Evolutionary conservation across 2,888 invertebrate species (phyloP), one percentile per base, ranked within the genome.

Genomic region (Dryomyza anilis): DNA sequence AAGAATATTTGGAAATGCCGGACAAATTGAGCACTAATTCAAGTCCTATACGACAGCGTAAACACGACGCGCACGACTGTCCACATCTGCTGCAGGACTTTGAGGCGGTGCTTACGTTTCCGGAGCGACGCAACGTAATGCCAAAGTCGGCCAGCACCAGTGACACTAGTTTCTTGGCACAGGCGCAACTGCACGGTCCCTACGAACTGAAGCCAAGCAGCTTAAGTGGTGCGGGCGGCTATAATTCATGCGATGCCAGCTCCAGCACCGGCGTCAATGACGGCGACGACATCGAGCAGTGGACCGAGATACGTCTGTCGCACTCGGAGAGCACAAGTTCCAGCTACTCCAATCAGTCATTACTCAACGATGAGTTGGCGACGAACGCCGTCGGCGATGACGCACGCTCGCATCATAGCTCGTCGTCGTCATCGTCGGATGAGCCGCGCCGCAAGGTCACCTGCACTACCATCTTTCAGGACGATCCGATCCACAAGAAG

Each of bases 241-340:
- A 48, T 8, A 58, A 33, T 3, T 68, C 65, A 21, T 39, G 60
- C 36, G 65, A 64, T 12, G 65, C 65, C 50, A 56, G 62, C 10
- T 64, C 63, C 33, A 67, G 66, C 23, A 64, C 65, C 7, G 46
- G 50, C 16, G 63, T 50, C 16, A 50, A 29, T 33, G 67, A 67
- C 57, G 77, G 78, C 63, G 81, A 82, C 56, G 83, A 83, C 60
- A 83, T 82, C 65, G 83, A 83, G 67, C 83, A 83, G 71, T 83
- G 83, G 83, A 83, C 83, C 66, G 83, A 83, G 70, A 83, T 83
- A 67, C 78, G 82, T 16, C 67, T 83, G 45, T 83, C 83, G 23
- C 81, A 82, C 66, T 83, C 83, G 63, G 82, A 82, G 46, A 82
- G 82, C 68, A 81, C 81, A 56, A 83, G 82, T 55, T 83, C 83